Conservation (phyloP, 2,797 vertebrate species). For the Falco peregrinus region DNA sequence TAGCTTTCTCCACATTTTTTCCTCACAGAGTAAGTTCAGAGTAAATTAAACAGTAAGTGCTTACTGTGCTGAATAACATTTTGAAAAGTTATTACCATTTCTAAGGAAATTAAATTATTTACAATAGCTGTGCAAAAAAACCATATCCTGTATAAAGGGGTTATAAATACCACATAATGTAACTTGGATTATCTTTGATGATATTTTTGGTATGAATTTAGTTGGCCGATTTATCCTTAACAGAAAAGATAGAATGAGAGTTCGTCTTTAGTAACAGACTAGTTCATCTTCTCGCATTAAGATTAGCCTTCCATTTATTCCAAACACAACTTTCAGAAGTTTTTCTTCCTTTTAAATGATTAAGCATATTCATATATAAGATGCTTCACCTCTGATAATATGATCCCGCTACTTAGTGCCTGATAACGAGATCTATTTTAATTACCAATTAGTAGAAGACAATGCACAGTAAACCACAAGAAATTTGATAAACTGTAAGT, state of each 20-base stretch:
- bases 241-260: not conserved
- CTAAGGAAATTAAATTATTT: not conserved
- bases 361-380: not conserved
- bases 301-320: not conserved
- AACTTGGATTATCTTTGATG: not conserved
- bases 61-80: not conserved
- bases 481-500: not conserved
- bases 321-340: not conserved
- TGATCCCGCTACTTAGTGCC: not conserved
- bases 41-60: not conserved
- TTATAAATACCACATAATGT: not conserved
- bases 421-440: not conserved
- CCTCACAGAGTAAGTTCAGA: not conserved
- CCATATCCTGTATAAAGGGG: not conserved
- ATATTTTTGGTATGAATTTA: not conserved
- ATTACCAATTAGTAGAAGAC: not conserved
- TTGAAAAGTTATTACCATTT: not conserved
- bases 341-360: not conserved
- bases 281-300: not conserved
- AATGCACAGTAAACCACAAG: not conserved
- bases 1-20: not conserved
- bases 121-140: not conserved
- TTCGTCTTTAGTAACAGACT: not conserved
- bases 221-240: not conserved
- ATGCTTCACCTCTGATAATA: not conserved